Percentiles rank a stretch among this genome's conserved stretches.
Conservation (phyloP, 2,797 vertebrate species). For the Phyllotis vaccarum region DNA sequence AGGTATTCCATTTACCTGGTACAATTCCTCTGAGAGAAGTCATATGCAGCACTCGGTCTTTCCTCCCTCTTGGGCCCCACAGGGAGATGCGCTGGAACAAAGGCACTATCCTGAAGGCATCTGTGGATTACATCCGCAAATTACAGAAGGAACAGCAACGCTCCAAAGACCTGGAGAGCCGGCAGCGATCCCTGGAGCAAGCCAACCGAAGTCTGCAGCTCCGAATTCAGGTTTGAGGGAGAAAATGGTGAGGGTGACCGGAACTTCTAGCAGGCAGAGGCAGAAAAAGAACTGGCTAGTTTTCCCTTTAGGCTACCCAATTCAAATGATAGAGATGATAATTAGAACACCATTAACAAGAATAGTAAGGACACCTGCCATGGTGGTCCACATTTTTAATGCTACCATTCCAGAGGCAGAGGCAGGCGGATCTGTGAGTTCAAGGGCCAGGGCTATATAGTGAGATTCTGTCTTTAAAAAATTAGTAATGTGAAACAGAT, state of each 20-base stretch:
- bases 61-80: neutral
- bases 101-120: constrained; percentile 96
- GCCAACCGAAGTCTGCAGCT: constrained; percentile 93
- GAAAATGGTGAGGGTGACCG: neutral
- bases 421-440: neutral
- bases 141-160: constrained; percentile 96
- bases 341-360: neutral
- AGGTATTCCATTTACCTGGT: neutral
- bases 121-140: constrained; percentile 96
- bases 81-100: constrained; percentile 98
- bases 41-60: neutral
- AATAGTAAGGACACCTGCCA: neutral
- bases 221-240: constrained; percentile 91
- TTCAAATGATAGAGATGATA: neutral
- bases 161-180: constrained; percentile 92
- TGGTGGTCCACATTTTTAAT: neutral
- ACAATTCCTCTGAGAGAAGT: neutral
- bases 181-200: constrained; percentile 94
- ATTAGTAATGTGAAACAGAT: too few species aligned
- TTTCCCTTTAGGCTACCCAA: neutral
- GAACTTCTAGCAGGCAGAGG: constrained; percentile 24
- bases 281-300: neutral
- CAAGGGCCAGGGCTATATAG: neutral
- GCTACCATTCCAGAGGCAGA: neutral
- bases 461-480: neutral